These are phyloP conservation scores for Oreotrochilus melanogaster DNA, from an alignment of 2,113 vertebrate genomes.

Conservation along the genomic window DNA sequence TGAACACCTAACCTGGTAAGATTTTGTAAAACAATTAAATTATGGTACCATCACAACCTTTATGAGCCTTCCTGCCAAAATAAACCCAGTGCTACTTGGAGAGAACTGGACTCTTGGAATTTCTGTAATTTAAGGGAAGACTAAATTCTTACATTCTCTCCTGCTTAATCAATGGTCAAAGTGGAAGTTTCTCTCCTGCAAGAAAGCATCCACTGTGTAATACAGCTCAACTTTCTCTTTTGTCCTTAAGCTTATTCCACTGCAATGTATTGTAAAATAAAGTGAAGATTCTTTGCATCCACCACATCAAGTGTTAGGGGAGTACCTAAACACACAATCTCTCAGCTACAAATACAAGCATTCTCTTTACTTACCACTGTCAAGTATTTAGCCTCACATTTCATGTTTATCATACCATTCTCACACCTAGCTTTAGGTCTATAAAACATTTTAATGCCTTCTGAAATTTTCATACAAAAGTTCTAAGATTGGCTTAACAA, in stretches of 20 bases:
- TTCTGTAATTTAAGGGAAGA: background rate
- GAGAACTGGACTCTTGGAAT: background rate
- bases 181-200: background rate
- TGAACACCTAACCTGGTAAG: background rate
- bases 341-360: background rate
- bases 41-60: background rate
- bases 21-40: background rate
- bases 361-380: background rate
- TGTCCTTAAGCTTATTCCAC: constrained; percentile 28
- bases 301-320: constrained; percentile 7
- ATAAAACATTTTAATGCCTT: constrained; percentile 17
- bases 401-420: constrained; percentile 33
- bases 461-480: constrained; percentile 10
- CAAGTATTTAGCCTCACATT: constrained; percentile 5
- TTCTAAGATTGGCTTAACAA: constrained; percentile 39
- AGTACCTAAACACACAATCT: constrained; percentile 27
- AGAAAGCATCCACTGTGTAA: background rate
- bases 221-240: background rate
- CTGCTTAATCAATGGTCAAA: background rate
- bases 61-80: background rate
- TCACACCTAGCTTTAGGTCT: constrained; percentile 22
- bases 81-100: background rate
- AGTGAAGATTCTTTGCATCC: constrained; percentile 32
- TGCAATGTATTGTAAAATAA: constrained; percentile 35
- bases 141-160: background rate